These are phyloP conservation scores for Galeruca laticollis DNA, from an alignment of 2,888 invertebrate species.

Conservation along the genomic window DNA sequence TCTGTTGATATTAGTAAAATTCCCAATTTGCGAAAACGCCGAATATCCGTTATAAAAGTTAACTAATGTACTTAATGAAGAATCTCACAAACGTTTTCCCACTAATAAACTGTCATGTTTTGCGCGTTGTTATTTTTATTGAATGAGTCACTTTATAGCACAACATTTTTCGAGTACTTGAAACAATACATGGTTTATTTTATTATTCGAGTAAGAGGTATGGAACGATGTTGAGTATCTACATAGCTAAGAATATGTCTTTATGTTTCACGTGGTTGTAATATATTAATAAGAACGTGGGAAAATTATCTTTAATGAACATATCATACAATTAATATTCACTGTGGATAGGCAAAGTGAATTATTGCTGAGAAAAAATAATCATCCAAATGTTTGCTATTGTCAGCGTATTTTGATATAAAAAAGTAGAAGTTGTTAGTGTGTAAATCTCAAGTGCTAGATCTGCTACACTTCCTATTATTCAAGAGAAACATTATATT, in stretches of 20 bases:
- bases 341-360: too few species aligned
- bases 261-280: conserved; percentile 12
- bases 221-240: conserved; percentile 20
- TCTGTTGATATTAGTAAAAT: not conserved
- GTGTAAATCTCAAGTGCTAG: too few species aligned
- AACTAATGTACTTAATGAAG: not conserved
- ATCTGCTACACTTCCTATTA: too few species aligned
- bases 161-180: conserved; percentile 35
- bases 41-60: conserved; percentile 8
- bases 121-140: conserved; percentile 31
- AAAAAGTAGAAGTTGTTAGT: too few species aligned
- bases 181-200: conserved; percentile 34
- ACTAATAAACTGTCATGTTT: conserved; percentile 14
- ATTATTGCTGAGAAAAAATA: too few species aligned
- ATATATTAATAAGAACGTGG: conserved; percentile 13
- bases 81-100: conserved; percentile 5
- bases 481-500: too few species aligned
- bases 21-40: conserved; percentile 10
- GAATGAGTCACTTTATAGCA: conserved; percentile 32
- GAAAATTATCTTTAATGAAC: not conserved
- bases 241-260: conserved; percentile 12
- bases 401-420: too few species aligned
- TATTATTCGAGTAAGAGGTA: conserved; percentile 25
- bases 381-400: too few species aligned
- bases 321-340: not conserved